phyloP scores from a whole-genome alignment of 2,888 invertebrate species.

The Cenopis cana region DNA sequence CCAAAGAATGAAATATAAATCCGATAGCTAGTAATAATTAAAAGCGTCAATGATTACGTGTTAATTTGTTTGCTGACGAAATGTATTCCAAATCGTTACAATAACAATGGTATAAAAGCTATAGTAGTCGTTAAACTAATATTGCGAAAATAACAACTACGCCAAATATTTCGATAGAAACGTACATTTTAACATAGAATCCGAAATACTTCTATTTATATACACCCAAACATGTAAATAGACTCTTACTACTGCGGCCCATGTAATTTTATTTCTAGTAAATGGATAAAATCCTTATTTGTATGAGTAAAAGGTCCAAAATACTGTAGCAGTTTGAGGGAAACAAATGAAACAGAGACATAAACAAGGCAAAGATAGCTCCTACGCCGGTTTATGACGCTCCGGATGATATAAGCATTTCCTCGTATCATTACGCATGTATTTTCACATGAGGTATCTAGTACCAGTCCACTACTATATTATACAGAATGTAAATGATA shows the following conservation, averaged over 20 bases:
- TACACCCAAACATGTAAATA: slow-evolving; percentile 30
- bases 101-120: not conserved
- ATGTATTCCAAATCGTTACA: not conserved
- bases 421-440: slow-evolving; percentile 2
- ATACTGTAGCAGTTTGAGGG: not conserved
- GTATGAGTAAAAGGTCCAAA: not conserved
- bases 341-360: slow-evolving; percentile 30
- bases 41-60: not conserved
- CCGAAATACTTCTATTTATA: slow-evolving; percentile 27
- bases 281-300: not conserved
- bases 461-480: too few relatives aligned
- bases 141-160: slow-evolving; percentile 1
- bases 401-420: slow-evolving; percentile 14
- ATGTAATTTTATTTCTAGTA: not conserved
- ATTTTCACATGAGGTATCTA: not conserved
- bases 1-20: not conserved
- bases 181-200: slow-evolving; percentile 6
- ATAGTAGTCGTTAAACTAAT: not conserved
- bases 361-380: slow-evolving; percentile 34
- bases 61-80: not conserved
- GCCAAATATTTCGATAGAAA: slow-evolving; percentile 1
- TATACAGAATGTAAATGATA: too few relatives aligned
- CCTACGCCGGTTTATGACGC: slow-evolving; percentile 27
- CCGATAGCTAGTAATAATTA: too few relatives aligned
- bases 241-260: slow-evolving; percentile 20